phyloP scores from a whole-genome alignment of 2,797 vertebrate genomes.

The Ara ararauna region DNA sequence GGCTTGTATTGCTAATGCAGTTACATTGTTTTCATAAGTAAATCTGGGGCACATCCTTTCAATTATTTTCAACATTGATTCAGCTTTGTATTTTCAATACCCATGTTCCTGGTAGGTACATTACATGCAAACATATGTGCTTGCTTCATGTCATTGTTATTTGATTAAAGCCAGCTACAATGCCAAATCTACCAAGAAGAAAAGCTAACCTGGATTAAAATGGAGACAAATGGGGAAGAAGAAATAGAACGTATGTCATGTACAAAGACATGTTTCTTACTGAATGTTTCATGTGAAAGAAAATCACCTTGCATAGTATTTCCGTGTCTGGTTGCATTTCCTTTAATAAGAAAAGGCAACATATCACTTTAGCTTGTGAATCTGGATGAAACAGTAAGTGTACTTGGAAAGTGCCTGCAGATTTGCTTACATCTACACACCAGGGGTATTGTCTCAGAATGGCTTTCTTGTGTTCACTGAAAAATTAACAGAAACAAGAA shows the following conservation, averaged over 20 bases:
- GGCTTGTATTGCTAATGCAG: neutral
- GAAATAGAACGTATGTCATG: neutral
- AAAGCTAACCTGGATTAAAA: slow-evolving; percentile 64
- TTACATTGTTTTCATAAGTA: neutral
- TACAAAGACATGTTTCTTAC: slow-evolving; percentile 56
- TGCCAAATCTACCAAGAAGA: slow-evolving; percentile 28
- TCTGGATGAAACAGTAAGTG: slow-evolving; percentile 15
- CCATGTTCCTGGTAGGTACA: neutral
- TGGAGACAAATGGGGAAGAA: neutral
- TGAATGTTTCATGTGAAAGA: slow-evolving; percentile 32
- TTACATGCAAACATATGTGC: neutral
- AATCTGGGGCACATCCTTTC: neutral
- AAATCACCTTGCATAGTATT: neutral
- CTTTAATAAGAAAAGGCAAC: slow-evolving; percentile 52
- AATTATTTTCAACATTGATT: neutral
- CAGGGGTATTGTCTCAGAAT: neutral
- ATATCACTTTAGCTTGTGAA: slow-evolving; percentile 28
- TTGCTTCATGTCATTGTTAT: neutral
- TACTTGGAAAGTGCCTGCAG: neutral
- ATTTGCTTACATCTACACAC: neutral
- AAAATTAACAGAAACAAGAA: slow-evolving; percentile 34
- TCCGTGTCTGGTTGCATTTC: slow-evolving; percentile 45
- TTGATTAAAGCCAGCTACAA: neutral
- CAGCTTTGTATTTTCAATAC: neutral
- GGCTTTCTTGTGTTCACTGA: neutral